Conservation (phyloP, 1,140 invertebrate species). For the Notospermus geniculatus region DNA sequence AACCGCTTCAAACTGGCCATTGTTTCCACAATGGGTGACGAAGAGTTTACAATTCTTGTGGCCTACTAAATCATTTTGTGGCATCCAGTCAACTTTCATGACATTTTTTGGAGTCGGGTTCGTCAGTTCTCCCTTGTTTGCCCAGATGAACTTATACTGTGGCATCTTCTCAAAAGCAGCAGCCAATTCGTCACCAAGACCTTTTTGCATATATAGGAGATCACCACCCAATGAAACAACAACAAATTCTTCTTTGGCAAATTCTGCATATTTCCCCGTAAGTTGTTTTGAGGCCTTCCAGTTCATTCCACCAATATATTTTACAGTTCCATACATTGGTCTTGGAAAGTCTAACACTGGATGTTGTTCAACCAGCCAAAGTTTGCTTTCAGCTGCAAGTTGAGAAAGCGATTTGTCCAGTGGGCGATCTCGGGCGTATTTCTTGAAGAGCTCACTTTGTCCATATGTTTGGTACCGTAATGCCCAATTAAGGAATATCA, state of each 20-base stretch:
- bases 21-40: conserved; percentile 39
- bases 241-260: neutral
- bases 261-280: neutral
- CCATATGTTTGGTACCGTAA: too few relatives aligned
- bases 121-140: neutral
- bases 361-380: too few relatives aligned
- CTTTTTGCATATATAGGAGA: neutral
- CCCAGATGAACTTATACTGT: neutral
- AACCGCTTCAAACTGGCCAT: conserved; percentile 30
- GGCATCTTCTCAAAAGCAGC: neutral
- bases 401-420: too few relatives aligned
- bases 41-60: conserved; percentile 31
- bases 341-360: too few relatives aligned
- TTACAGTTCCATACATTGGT: too few relatives aligned
- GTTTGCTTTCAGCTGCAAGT: too few relatives aligned
- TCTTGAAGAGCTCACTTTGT: too few relatives aligned
- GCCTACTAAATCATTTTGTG: conserved; percentile 59
- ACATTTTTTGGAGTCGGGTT: conserved; percentile 61
- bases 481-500: too few relatives aligned
- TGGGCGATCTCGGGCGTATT: too few relatives aligned
- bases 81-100: conserved; percentile 66
- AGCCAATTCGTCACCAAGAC: neutral
- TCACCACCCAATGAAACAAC: neutral
- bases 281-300: too few relatives aligned
- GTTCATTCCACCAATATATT: too few relatives aligned